Evolutionary conservation across 2,797 vertebrate species (phyloP).

Genomic region (Amblyopsis hoosieri): DNA sequence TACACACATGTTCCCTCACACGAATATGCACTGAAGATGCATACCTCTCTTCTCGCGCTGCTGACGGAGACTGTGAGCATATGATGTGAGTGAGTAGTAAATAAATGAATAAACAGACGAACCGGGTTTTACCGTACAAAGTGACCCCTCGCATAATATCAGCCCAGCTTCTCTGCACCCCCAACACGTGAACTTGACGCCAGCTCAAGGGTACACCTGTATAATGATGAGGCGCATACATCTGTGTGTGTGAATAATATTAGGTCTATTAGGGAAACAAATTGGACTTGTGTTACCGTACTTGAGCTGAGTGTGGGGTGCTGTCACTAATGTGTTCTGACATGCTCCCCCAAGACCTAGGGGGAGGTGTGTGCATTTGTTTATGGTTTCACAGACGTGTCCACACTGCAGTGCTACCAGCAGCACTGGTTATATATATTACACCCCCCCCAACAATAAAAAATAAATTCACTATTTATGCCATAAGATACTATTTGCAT

Average conservation of each 20-base stretch:
- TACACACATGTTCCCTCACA: background rate
- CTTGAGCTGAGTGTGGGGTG: slow-evolving; percentile 63
- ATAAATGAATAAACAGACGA: slow-evolving; percentile 81
- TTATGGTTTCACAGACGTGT: background rate
- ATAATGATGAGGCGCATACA: slow-evolving; percentile 63
- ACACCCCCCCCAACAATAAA: background rate
- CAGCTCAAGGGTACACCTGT: slow-evolving; percentile 77
- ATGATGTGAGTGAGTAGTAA: slow-evolving; percentile 68
- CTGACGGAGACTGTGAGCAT: slow-evolving; percentile 64
- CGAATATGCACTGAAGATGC: background rate
- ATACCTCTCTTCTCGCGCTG: slow-evolving; percentile 25
- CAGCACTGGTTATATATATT: background rate
- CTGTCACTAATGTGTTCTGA: slow-evolving; percentile 74
- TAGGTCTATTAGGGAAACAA: slow-evolving; percentile 76
- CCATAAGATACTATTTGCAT: background rate
- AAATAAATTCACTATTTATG: slow-evolving; percentile 1
- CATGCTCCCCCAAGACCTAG: slow-evolving; percentile 67
- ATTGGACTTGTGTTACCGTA: slow-evolving; percentile 66
- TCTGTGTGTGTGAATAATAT: slow-evolving; percentile 71
- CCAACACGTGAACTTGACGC: slow-evolving; percentile 75
- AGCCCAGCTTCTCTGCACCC: slow-evolving; percentile 60
- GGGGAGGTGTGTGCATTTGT: slow-evolving; percentile 29
- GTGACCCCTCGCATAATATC: slow-evolving; percentile 78
- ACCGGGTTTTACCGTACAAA: slow-evolving; percentile 75
- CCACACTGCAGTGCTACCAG: background rate